Evolutionary conservation across 2,113 vertebrate genomes (phyloP).

Genomic region (Podocnemis expansa): DNA sequence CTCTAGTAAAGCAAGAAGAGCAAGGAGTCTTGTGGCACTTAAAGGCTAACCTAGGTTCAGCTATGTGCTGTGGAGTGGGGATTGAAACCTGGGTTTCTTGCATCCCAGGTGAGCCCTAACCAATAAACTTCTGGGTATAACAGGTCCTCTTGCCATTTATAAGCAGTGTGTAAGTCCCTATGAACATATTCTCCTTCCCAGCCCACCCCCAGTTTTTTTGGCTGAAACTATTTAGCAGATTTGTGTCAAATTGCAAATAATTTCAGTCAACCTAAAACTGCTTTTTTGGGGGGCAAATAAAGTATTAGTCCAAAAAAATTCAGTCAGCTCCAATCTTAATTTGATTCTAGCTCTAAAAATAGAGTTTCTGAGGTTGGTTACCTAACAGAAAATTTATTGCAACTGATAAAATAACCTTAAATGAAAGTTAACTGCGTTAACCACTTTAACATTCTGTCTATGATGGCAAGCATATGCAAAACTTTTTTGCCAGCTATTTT

Average conservation of each 20-base stretch:
- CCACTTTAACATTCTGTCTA: neutral
- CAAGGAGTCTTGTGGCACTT: too few relatives aligned
- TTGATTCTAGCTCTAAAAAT: neutral
- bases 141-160: neutral
- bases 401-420: neutral
- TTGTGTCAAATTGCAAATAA: neutral
- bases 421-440: rapidly evolving
- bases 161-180: neutral
- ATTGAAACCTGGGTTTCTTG: neutral
- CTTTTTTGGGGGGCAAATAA: neutral
- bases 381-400: neutral
- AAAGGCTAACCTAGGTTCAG: neutral
- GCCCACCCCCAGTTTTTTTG: neutral
- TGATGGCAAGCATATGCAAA: rapidly evolving
- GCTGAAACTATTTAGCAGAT: neutral
- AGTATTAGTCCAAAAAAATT: neutral
- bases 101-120: neutral
- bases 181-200: neutral
- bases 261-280: neutral
- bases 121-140: neutral
- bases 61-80: neutral
- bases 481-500: neutral
- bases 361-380: neutral
- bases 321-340: neutral
- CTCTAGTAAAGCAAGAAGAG: too few relatives aligned